Percentiles rank a stretch among this genome's conserved stretches.
These are phyloP conservation scores for Agonopterix heracliana DNA, from an alignment of 2,888 invertebrate species.

Conservation along the genomic window DNA sequence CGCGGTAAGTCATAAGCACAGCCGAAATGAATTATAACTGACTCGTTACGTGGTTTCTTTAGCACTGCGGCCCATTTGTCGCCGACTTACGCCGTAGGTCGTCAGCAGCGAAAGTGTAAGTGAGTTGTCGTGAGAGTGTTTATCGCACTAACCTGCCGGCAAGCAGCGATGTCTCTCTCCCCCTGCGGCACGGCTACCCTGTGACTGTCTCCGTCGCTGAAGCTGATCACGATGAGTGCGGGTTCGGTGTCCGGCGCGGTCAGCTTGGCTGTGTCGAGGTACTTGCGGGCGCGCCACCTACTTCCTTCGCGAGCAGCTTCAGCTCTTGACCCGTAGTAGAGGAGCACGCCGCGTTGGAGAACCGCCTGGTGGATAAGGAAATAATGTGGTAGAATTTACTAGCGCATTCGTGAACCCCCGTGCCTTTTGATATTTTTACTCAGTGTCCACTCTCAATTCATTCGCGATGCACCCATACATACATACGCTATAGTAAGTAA, in stretches of 20 bases:
- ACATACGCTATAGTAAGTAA: too few relatives aligned
- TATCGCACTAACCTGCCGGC: slow-evolving; percentile 52
- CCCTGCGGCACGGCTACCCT: slow-evolving; percentile 61
- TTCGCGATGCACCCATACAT: too few relatives aligned
- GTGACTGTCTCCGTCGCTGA: slow-evolving; percentile 77
- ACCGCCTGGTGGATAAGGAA: slow-evolving; percentile 60
- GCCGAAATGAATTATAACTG: too few relatives aligned
- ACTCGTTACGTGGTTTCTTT: too few relatives aligned
- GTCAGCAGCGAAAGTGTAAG: too few relatives aligned
- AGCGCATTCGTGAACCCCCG: too few relatives aligned
- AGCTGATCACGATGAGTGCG: slow-evolving; percentile 64
- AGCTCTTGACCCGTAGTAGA: slow-evolving; percentile 77
- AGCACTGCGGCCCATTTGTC: too few relatives aligned
- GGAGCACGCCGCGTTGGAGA: slow-evolving; percentile 79
- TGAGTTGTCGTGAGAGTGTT: too few relatives aligned
- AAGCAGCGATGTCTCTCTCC: slow-evolving; percentile 40
- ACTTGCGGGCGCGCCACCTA: slow-evolving; percentile 77
- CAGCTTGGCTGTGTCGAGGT: slow-evolving; percentile 78
- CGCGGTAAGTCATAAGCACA: too few relatives aligned
- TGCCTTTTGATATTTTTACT: too few relatives aligned
- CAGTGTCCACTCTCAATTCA: too few relatives aligned
- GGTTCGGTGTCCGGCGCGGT: slow-evolving; percentile 56
- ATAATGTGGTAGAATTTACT: background rate
- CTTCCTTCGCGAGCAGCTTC: slow-evolving; percentile 77
- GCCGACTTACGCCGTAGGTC: too few relatives aligned